These are phyloP conservation scores for Cryptotis parvus DNA, from an alignment of 2,113 vertebrate genomes.

Conservation along the genomic window DNA sequence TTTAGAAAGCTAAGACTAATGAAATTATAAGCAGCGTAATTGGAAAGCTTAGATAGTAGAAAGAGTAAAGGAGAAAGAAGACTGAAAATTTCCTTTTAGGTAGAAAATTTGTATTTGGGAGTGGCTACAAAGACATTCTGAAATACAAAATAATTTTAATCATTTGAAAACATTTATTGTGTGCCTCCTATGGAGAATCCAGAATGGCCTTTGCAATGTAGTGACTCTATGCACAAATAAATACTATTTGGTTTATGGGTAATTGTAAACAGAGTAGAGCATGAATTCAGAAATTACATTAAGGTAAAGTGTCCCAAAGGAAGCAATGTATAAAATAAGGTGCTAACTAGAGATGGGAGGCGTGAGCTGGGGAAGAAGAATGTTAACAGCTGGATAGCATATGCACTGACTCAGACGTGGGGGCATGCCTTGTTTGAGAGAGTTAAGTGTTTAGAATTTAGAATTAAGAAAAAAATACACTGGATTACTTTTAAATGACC, in stretches of 20 bases:
- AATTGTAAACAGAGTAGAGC: not conserved
- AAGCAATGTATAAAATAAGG: not conserved
- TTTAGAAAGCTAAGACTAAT: not conserved
- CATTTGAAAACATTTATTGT: constrained; percentile 13
- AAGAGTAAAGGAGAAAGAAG: not conserved
- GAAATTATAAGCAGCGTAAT: constrained; percentile 18
- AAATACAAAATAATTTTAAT: constrained; percentile 24
- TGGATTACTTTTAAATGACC: not conserved
- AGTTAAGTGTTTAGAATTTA: not conserved
- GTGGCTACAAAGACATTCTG: not conserved
- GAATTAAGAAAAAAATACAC: not conserved
- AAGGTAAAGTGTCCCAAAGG: not conserved
- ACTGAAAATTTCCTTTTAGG: not conserved
- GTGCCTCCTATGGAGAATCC: not conserved
- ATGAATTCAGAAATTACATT: not conserved
- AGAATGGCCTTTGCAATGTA: not conserved
- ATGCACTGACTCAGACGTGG: not conserved
- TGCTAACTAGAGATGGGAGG: not conserved
- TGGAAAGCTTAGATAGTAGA: not conserved
- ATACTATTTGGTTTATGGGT: not conserved
- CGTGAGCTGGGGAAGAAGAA: not conserved
- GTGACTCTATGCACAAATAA: not conserved
- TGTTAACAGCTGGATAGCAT: not conserved
- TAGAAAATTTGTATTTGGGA: constrained; percentile 14
- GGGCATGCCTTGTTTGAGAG: not conserved